Base-by-base conservation (phyloP, 2,113 vertebrate species). In the Rhinolophus ferrumequinum region DNA sequence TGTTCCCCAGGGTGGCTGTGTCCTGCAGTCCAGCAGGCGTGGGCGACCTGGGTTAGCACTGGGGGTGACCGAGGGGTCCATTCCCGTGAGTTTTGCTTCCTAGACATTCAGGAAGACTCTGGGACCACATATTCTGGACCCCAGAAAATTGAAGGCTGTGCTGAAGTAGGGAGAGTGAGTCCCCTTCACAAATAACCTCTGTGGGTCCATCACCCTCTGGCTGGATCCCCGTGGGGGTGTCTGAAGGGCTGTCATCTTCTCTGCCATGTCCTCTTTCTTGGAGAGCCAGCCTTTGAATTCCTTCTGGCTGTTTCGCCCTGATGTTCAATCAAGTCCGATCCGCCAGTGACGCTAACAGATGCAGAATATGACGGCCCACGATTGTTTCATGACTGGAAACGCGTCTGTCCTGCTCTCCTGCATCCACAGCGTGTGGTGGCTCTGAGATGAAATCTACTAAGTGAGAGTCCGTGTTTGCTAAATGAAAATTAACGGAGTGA, bases 281-380 rank as follows among this genome's bases (percentile, higher is more conserved):
- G 19, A 18, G 14, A 47, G 19, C 38, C 41, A 19, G 88, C 38
- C 10, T 33, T 13, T 19, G 18, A 30, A 58, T 18, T 16, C 69
- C 69, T 60, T 12, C 19, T 0, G 7, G 26, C 28, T 8, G 14
- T 18, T 33, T 24, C 8, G 24, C 73, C 11, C 11, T 73, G n/a
- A 26, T 8, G 35, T 26, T 52, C 6, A 64, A 1, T n/a, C 44
- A 12, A 30, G 44, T 16, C 30, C 0, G 4, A 56, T 28, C 38
- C 0, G 0, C 8, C n/a, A 30, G 7, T 30, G n/a, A 50, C 8
- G 13, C 54, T 28, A 56, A 72, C 0, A 12, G 8, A 16, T 15
- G 18, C 5, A 2, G 6, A 38, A 38, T 15, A 0, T 1, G 0
- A 6, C 2, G 21, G 30, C 22, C 12, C 11, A 50, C 3, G 0